Evolutionary conservation across 2,797 vertebrate genomes (phyloP).

Genomic region (Pangasius mekongensis): DNA sequence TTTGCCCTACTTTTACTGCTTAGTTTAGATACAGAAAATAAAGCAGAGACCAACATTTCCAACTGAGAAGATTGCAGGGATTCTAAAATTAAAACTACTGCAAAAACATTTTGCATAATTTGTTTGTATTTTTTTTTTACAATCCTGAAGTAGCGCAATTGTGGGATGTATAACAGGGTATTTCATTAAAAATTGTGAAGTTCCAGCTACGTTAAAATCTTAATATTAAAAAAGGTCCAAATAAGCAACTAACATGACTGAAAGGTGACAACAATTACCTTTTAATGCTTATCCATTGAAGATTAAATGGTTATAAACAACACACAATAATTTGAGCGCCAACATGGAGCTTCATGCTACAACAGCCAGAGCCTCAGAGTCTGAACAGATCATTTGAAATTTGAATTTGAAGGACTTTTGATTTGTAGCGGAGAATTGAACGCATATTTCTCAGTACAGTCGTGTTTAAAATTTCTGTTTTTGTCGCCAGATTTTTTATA

Average conservation of each 20-base stretch:
- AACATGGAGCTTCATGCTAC: too few relatives aligned
- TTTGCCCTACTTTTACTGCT: background rate
- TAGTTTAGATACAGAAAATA: background rate
- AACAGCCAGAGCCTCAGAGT: background rate
- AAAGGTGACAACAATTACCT: background rate
- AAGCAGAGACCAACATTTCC: background rate
- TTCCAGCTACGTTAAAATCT: background rate
- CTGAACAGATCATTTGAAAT: background rate
- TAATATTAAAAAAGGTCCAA: background rate
- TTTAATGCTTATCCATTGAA: background rate
- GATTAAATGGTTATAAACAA: background rate
- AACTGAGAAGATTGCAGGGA: background rate
- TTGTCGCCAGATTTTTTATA: background rate
- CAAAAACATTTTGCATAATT: background rate
- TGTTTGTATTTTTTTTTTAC: background rate
- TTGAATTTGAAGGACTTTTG: background rate
- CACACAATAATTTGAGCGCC: background rate
- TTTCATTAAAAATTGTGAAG: background rate
- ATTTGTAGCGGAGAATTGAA: background rate
- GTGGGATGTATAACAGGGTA: background rate
- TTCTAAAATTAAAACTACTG: background rate
- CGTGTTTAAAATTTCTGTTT: background rate
- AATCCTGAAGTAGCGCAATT: background rate
- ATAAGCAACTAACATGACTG: background rate
- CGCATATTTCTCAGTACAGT: background rate